Evolutionary conservation across 1,140 invertebrate genomes (phyloP), one percentile per base, ranked within the genome.

Genomic region (Lasioglossum baleicum): DNA sequence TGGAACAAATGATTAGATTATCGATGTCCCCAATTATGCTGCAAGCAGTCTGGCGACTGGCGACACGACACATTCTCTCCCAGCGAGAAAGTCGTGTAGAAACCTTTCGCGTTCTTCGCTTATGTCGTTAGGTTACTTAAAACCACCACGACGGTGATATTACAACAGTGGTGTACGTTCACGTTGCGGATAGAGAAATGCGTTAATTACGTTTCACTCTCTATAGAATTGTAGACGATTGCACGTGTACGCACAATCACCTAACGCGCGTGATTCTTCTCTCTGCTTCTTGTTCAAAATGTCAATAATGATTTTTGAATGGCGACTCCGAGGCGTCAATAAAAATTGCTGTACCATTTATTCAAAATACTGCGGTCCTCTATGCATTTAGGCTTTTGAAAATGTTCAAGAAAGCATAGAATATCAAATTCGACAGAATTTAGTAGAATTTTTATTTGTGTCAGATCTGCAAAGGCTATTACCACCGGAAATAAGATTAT

Each of bases 11-110:
- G 60, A 63, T 63, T 15, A 63, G 11, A 6, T 63, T 63, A 11
- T 7, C 26, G 60, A 15, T 63, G 26, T 4, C 13, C 13, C 11
- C 60, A 35, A 63, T 63, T 63, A 63, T 13, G 22, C 26, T 17
- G 11, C 13, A 61, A 44, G 7, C 15, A 15, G n/a, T 56, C 42
- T 10, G 17, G 7, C 11, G 48, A 53, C 22, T 51, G 7, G 60
- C 58, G 15, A 61, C n/a, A 42, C 35, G 17, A 63, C 17, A 44
- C 44, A 48, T 7, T 64, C 35, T 17, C 22, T 42, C 40, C 6
- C 31, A 17, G 8, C 48, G 72, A 75, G 63, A 75, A 66, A 75
- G 63, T 65, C 31, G 31, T 35, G 31, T 64, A 66, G 48, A 74
- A 53, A 65, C 20, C 71, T 73, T 73, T 63, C 22, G 26, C 31